Base-by-base conservation (phyloP, 2,888 invertebrate genomes). In the Agriotes lineatus region DNA sequence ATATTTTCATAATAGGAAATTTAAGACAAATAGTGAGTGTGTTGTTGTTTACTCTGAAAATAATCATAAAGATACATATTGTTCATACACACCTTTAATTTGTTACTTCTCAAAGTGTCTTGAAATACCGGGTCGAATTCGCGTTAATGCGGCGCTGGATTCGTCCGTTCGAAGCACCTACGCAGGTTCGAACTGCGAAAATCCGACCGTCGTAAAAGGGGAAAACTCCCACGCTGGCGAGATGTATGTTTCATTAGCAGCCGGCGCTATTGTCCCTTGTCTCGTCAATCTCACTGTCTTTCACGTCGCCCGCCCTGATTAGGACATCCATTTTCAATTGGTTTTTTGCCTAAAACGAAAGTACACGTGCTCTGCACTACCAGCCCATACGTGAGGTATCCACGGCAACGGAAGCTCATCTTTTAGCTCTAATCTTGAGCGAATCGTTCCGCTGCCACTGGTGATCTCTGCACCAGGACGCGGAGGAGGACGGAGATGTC, bases 351-450 rank as follows among this genome's bases (percentile, higher is more conserved):
- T 39, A 22, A 56, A 37, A 18, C 39, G 19, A 52, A 54, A 48
- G 37, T 54, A 54, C 54, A 60, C 54, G 54, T 54, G 54, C 67
- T 48, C 30, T 60, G 39, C 54, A 25, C 50, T 70, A 58, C 70
- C 67, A 57, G 58, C 69, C 65, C 65, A 69, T 65, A 71, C 71
- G 71, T 71, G 71, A 61, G 61, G 71, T 71, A 62, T 68, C 71
- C 71, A 71, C 35, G 71, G 71, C 52, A 66, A 71, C 71, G 59
- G 37, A 52, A 52, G 57, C 65, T 61, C 69, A 69, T 69, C 71
- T 62, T 52, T 62, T 30, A 50, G 14, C 58, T n/a, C 35, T 64
- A 64, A 64, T 64, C 64, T 64, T 64, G 39, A 50, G 57, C 57
- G 44, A 48, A 64, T 64, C 57, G 57, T 25, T 57, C 18, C 52